A percentile compares a stretch with the other conserved stretches of the same genome.
Conservation (phyloP, 2,113 vertebrate genomes). For the Etia nguti region DNA sequence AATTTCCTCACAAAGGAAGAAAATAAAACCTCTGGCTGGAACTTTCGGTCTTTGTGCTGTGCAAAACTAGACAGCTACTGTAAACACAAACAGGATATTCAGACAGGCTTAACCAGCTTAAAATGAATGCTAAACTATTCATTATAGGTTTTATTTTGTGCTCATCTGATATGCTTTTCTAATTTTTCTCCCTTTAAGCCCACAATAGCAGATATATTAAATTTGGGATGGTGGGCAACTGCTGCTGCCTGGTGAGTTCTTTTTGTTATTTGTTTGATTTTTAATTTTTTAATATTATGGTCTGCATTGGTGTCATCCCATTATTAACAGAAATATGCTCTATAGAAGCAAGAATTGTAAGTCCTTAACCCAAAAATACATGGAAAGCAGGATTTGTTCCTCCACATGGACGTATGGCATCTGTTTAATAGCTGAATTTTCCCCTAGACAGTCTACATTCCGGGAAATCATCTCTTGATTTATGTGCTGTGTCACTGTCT, state of each 20-base stretch:
- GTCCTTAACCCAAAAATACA: not conserved
- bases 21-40: constrained; percentile 5
- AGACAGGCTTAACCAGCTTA: not conserved
- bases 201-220: constrained; percentile 87
- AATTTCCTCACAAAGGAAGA: constrained; percentile 19
- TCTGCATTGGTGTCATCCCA: not conserved
- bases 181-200: constrained; percentile 71
- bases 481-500: constrained; percentile 4
- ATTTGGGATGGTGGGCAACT: constrained; percentile 92
- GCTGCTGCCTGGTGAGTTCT: constrained; percentile 88
- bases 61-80: not conserved
- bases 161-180: not conserved
- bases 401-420: constrained; percentile 36
- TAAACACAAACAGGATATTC: constrained; percentile 57
- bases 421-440: constrained; percentile 56
- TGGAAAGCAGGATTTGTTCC: constrained; percentile 27
- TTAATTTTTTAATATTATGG: not conserved
- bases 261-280: not conserved
- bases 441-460: constrained; percentile 38
- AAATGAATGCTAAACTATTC: not conserved
- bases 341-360: not conserved
- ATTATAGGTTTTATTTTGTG: not conserved
- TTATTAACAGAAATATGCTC: not conserved
- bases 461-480: constrained; percentile 39
- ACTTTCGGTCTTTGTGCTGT: not conserved